A percentile compares a stretch with the other conserved stretches of the same genome.
phyloP scores from a whole-genome alignment of 2,113 vertebrate genomes.

The Ibidorhyncha struthersii region DNA sequence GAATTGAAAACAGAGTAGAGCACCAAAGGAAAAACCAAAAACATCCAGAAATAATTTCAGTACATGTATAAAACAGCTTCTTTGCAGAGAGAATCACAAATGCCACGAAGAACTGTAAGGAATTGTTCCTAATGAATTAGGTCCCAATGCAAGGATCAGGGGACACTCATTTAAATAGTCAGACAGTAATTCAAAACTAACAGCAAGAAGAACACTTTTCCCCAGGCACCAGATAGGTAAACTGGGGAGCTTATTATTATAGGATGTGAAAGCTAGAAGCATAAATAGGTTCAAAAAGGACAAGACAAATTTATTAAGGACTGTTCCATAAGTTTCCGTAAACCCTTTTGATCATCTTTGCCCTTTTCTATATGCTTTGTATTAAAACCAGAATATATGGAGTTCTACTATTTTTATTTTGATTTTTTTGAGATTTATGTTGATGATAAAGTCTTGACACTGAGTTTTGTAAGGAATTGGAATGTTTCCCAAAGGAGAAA shows the following conservation, averaged over 20 bases:
- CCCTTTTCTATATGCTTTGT: background rate
- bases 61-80: background rate
- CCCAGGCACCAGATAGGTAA: background rate
- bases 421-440: background rate
- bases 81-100: background rate
- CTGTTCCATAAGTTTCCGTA: background rate
- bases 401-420: background rate
- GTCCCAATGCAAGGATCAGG: background rate
- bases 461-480: background rate
- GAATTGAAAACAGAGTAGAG: background rate
- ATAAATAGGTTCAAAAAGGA: background rate
- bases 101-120: background rate
- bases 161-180: background rate
- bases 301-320: background rate
- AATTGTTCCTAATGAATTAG: background rate
- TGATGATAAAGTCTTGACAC: background rate
- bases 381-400: background rate
- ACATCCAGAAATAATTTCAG: background rate
- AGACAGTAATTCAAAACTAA: background rate
- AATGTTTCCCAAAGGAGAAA: background rate
- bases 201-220: background rate
- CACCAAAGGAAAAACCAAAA: background rate
- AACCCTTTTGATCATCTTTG: background rate
- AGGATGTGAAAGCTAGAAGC: background rate
- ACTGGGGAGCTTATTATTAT: background rate